Conservation (phyloP, 1,140 invertebrate species). For the Eubasilissa regina region DNA sequence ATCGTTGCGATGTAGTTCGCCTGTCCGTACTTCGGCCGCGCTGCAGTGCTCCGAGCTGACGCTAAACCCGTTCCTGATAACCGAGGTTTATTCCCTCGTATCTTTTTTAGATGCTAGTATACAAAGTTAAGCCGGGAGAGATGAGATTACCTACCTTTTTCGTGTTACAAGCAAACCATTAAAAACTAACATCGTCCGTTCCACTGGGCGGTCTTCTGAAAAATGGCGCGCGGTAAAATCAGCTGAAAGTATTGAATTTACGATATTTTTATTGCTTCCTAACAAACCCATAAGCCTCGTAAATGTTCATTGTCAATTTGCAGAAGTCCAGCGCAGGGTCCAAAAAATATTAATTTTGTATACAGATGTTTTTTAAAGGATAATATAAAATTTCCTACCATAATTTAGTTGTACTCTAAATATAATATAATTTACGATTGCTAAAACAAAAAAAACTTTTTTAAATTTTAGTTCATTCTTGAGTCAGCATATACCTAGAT, state of each 20-base stretch:
- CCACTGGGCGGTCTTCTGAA: background rate
- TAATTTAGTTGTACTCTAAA: no score
- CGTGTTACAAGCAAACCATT: conserved; percentile 26
- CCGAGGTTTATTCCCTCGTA: conserved; percentile 17
- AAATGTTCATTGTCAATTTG: no score
- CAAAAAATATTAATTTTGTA: no score
- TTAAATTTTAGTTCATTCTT: no score
- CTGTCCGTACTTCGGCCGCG: background rate
- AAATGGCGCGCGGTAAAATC: background rate
- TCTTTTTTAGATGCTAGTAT: conserved; percentile 2
- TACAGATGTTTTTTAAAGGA: no score
- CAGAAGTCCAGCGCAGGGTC: no score
- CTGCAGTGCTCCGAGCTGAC: background rate
- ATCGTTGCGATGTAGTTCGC: background rate
- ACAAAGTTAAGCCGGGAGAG: conserved; percentile 6
- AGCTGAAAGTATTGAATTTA: background rate
- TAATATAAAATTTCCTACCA: no score
- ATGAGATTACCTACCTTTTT: conserved; percentile 15
- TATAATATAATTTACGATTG: no score
- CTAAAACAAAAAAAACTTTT: no score
- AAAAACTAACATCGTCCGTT: conserved; percentile 5
- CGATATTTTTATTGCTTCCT: background rate
- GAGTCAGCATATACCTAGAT: no score
- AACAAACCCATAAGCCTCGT: background rate
- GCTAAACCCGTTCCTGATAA: background rate